Percentiles rank a stretch among this genome's conserved stretches.
These are phyloP conservation scores for Nothoprocta pentlandii DNA, from an alignment of 2,113 vertebrate genomes.

Conservation along the genomic window DNA sequence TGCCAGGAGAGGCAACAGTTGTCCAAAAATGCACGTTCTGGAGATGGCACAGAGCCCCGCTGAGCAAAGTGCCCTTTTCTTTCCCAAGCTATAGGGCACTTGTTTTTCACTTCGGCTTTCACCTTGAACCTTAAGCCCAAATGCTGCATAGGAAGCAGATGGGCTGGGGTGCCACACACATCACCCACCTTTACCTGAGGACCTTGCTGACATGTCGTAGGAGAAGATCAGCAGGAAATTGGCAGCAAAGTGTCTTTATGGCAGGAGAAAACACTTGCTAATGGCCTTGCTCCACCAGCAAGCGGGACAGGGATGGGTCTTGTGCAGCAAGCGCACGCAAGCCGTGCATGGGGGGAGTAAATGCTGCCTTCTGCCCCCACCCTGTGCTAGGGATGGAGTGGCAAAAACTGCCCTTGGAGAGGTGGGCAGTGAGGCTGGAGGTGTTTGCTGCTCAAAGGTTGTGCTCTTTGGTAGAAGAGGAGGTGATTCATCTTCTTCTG, in stretches of 20 bases:
- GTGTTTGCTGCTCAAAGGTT: background rate
- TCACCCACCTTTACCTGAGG: background rate
- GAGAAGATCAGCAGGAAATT: background rate
- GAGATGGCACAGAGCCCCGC: background rate
- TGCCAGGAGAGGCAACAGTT: background rate
- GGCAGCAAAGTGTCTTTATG: background rate
- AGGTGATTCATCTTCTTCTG: no score
- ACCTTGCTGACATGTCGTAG: fast-evolving
- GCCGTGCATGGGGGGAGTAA: background rate
- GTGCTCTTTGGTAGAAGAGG: no score
- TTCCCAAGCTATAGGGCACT: background rate
- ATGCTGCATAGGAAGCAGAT: background rate
- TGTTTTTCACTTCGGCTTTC: background rate
- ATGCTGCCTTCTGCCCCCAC: background rate
- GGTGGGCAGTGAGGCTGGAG: fast-evolving
- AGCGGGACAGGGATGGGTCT: background rate
- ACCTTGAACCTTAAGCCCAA: background rate
- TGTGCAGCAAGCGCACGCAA: background rate
- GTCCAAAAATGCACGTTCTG: background rate
- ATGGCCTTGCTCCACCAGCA: background rate
- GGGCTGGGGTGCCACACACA: background rate
- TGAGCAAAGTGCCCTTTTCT: background rate
- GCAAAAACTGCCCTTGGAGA: background rate
- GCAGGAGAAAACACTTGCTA: background rate
- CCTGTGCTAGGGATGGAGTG: background rate